Evolutionary conservation across 2,888 invertebrate species (phyloP).

Genomic region (Pristionchus arcanus): DNA sequence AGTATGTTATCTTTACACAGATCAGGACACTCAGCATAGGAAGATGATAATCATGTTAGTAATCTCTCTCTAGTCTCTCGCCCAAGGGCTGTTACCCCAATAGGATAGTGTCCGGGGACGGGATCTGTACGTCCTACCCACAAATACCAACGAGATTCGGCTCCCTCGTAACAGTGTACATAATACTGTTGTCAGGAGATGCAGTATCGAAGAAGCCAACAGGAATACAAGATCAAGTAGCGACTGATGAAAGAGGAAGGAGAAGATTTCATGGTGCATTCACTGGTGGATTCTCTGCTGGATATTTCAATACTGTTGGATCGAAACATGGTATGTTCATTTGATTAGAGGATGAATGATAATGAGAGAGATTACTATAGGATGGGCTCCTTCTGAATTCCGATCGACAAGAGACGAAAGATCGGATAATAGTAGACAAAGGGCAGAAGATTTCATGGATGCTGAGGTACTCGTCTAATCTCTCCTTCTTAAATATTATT

Average conservation of each 20-base stretch:
- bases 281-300: conserved; percentile 98
- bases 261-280: conserved; percentile 98
- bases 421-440: conserved; percentile 83
- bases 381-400: conserved; percentile 93
- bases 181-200: conserved; percentile 55
- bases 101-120: no score
- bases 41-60: no score
- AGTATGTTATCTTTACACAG: no score
- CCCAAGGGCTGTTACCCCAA: no score
- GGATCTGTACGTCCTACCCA: no score
- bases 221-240: conserved; percentile 89
- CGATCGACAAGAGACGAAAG: conserved; percentile 90
- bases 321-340: conserved; percentile 86
- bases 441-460: conserved; percentile 97
- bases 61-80: no score
- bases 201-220: conserved; percentile 86
- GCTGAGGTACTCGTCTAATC: conserved; percentile 85
- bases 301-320: conserved; percentile 96
- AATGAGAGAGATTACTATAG: conserved; percentile 80
- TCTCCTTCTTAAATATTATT: not conserved
- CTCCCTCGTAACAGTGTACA: no score
- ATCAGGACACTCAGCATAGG: no score
- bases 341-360: not conserved
- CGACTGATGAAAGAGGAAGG: conserved; percentile 91
- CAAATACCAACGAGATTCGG: no score